Conservation (phyloP, 1,140 invertebrate genomes). For the Triops cancriformis region DNA sequence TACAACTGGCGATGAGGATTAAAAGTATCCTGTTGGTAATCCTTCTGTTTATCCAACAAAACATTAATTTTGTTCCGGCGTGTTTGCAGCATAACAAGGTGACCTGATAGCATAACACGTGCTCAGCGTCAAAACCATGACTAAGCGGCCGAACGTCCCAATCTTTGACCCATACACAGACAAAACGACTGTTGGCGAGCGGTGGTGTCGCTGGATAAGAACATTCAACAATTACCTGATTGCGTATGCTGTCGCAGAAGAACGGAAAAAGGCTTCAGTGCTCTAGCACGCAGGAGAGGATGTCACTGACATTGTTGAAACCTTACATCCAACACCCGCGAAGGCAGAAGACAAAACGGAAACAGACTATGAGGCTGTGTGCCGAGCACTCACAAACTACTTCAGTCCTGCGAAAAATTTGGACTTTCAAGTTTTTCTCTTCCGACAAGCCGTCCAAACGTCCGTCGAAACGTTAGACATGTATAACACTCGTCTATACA, state of each 20-base stretch:
- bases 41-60: neutral
- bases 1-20: neutral
- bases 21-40: neutral
- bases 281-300: constrained; percentile 28
- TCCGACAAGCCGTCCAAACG: neutral
- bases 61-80: neutral
- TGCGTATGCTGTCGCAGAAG: neutral
- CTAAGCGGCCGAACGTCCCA: neutral
- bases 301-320: constrained; percentile 29
- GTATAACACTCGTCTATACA: neutral
- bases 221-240: constrained; percentile 22
- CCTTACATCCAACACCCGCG: neutral
- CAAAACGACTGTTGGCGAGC: neutral
- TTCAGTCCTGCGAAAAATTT: constrained; percentile 1
- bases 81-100: neutral
- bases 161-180: neutral
- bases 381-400: neutral
- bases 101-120: neutral
- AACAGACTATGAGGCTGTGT: neutral
- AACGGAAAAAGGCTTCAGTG: constrained; percentile 19
- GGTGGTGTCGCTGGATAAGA: neutral
- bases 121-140: neutral
- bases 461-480: neutral
- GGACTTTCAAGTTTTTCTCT: neutral
- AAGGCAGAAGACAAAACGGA: neutral